These are phyloP conservation scores for Archips xylosteana DNA, from an alignment of 2,888 invertebrate genomes.

Conservation along the genomic window DNA sequence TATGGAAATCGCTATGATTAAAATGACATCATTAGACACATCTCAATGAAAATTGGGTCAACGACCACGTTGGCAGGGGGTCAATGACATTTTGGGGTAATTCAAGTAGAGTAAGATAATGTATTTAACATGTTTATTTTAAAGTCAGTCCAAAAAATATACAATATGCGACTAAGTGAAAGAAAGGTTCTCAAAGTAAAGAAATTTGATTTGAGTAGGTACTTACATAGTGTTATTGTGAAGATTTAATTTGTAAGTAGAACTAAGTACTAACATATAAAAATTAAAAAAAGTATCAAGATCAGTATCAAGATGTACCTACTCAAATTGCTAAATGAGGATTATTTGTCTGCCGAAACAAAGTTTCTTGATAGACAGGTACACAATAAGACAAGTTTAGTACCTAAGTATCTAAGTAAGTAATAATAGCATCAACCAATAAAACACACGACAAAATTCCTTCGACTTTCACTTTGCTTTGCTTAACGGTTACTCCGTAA, in stretches of 20 bases:
- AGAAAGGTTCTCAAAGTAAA: too few species aligned
- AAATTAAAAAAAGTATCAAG: too few species aligned
- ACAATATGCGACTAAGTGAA: too few species aligned
- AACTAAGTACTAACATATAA: too few species aligned
- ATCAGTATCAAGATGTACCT: too few species aligned
- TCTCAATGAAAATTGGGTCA: constrained; percentile 25
- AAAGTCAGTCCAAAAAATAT: too few species aligned
- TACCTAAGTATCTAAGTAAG: background rate
- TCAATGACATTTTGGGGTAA: constrained; percentile 23
- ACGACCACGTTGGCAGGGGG: constrained; percentile 14
- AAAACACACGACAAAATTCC: constrained; percentile 32
- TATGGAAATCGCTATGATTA: background rate
- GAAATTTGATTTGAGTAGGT: too few species aligned
- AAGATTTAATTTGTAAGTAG: too few species aligned
- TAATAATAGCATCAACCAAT: constrained; percentile 19
- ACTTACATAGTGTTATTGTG: too few species aligned
- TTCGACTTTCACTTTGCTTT: constrained; percentile 35
- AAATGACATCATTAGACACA: background rate
- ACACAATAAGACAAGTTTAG: background rate
- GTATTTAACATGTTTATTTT: too few species aligned
- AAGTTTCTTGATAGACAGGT: background rate
- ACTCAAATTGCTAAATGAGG: too few species aligned
- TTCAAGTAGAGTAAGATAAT: background rate
- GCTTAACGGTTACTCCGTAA: constrained; percentile 29
- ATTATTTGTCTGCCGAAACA: too few species aligned